phyloP scores from a whole-genome alignment of 1,140 invertebrate genomes.

The Copidosoma floridanum region DNA sequence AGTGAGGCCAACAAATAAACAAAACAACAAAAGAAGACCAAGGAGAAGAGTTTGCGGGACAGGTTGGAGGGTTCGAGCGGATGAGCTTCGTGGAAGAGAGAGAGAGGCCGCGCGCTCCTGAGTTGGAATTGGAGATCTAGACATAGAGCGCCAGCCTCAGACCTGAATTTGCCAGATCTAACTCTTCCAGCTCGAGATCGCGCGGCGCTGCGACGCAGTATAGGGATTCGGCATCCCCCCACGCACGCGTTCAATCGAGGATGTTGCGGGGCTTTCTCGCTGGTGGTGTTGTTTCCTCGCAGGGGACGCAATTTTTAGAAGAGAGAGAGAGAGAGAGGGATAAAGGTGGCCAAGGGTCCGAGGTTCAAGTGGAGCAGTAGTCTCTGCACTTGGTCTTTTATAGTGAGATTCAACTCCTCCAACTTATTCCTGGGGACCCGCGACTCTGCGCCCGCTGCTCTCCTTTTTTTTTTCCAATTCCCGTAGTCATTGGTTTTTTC shows the following conservation, averaged over 20 bases:
- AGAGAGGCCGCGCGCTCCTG: conserved; percentile 41
- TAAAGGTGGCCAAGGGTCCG: conserved; percentile 32
- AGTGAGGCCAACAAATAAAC: no score
- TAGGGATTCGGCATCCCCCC: background rate
- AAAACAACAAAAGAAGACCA: no score
- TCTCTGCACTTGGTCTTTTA: conserved; percentile 64
- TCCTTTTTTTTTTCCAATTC: no score
- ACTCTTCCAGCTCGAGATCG: conserved; percentile 71
- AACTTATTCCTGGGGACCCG: conserved; percentile 63
- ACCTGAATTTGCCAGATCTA: conserved; percentile 69
- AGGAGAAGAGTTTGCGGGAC: no score
- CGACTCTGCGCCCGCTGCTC: no score
- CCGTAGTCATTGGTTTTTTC: no score
- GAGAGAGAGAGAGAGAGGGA: background rate
- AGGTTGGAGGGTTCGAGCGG: no score
- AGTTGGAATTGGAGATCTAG: conserved; percentile 73
- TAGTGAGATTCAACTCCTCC: conserved; percentile 80
- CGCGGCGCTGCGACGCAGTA: conserved; percentile 2
- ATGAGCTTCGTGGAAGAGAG: no score
- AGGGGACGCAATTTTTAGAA: no score
- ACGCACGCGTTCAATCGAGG: background rate
- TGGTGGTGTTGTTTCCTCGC: background rate
- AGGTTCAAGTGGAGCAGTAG: conserved; percentile 70
- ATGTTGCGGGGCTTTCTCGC: background rate
- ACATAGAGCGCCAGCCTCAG: conserved; percentile 50